Conservation (phyloP, 2,888 invertebrate species). For the Timandra comae region DNA sequence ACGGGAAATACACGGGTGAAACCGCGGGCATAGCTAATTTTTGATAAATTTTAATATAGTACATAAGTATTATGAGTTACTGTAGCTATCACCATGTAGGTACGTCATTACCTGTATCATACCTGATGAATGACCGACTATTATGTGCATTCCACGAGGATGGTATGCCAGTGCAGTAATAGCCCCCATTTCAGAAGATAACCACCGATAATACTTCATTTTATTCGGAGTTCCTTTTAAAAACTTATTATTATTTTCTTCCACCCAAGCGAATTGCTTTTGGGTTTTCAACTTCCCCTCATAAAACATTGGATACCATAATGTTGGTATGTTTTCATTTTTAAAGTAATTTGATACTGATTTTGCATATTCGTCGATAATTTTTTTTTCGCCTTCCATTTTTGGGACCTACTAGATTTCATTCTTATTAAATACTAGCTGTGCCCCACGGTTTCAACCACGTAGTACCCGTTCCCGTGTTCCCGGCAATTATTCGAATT, state of each 20-base stretch:
- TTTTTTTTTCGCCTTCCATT: too few relatives aligned
- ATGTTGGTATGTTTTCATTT: conserved; percentile 34
- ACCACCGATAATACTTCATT: conserved; percentile 48
- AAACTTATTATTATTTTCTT: conserved; percentile 40
- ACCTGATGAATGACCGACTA: conserved; percentile 67
- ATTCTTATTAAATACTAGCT: too few relatives aligned
- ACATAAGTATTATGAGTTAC: too few relatives aligned
- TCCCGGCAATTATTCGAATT: too few relatives aligned
- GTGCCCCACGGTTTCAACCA: too few relatives aligned
- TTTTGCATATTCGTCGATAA: conserved; percentile 34
- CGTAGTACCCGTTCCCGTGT: too few relatives aligned
- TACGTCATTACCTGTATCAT: conserved; percentile 70
- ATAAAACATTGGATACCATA: conserved; percentile 57
- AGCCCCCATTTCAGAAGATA: conserved; percentile 45
- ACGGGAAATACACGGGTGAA: too few relatives aligned
- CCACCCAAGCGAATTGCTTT: conserved; percentile 35
- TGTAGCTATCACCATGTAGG: too few relatives aligned
- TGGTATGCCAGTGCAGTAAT: conserved; percentile 58
- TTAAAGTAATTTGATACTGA: conserved; percentile 34
- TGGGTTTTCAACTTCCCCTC: conserved; percentile 22
- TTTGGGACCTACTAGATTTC: too few relatives aligned
- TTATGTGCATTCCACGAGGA: conserved; percentile 54
- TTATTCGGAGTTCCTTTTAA: conserved; percentile 43
- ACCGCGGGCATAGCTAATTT: too few relatives aligned
- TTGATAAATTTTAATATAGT: too few relatives aligned